Evolutionary conservation across 2,113 vertebrate species (phyloP).

Genomic region (Sinocyclocheilus rhinocerous): DNA sequence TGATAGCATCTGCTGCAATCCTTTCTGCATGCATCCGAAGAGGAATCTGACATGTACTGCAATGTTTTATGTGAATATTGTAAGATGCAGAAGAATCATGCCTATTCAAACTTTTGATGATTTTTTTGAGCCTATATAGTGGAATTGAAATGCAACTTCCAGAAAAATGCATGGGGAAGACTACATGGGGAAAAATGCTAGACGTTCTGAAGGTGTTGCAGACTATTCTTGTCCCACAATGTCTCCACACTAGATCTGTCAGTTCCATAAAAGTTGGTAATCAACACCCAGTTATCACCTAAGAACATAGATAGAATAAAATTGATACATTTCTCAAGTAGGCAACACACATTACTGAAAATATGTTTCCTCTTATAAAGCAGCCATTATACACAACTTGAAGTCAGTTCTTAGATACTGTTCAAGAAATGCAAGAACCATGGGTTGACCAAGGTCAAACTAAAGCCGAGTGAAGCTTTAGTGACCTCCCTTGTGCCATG

Average conservation of each 20-base stretch:
- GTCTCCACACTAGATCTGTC: neutral
- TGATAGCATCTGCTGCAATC: neutral
- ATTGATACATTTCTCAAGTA: neutral
- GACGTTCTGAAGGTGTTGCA: neutral
- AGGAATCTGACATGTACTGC: neutral
- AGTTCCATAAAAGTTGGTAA: neutral
- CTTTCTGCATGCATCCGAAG: neutral
- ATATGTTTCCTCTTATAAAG: neutral
- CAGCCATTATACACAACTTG: neutral
- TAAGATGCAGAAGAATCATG: neutral
- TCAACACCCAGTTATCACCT: conserved; percentile 1
- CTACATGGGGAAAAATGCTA: neutral
- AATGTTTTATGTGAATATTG: neutral
- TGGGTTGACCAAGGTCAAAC: neutral
- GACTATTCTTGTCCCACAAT: neutral
- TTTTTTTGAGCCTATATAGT: neutral
- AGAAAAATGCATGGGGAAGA: neutral
- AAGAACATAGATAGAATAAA: neutral
- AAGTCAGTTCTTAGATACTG: neutral
- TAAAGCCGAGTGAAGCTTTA: conserved; percentile 2
- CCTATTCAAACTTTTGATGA: neutral
- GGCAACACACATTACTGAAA: neutral
- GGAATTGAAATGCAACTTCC: neutral
- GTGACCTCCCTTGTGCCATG: conserved; percentile 39
- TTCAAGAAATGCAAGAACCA: neutral